phyloP scores from a whole-genome alignment of 2,113 vertebrate genomes.

The Otolemur garnettii region DNA sequence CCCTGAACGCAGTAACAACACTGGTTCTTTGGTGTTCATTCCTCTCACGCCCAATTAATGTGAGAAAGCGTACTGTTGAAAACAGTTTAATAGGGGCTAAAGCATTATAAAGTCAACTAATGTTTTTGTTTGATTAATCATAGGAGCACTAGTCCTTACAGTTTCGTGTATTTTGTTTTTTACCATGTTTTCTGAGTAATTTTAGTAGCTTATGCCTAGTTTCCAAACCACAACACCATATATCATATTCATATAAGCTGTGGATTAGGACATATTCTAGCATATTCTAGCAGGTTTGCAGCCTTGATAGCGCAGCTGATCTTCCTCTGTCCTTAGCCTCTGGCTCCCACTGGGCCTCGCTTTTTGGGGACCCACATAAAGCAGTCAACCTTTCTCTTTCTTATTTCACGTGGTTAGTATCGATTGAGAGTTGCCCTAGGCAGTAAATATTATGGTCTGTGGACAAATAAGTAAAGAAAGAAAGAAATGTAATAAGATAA shows the following conservation, averaged over 20 bases:
- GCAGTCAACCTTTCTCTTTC: not conserved
- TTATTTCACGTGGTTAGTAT: not conserved
- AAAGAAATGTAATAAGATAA: not conserved
- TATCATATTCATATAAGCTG: too few relatives aligned
- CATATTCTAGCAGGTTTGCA: not conserved
- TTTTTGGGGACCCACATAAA: not conserved
- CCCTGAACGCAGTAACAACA: not conserved
- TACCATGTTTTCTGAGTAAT: not conserved
- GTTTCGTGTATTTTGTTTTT: conserved; percentile 36
- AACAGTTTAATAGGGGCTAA: not conserved
- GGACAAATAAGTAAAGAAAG: not conserved
- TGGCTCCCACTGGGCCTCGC: not conserved
- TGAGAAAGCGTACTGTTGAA: not conserved
- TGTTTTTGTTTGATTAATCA: conserved; percentile 33
- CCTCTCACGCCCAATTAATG: not conserved
- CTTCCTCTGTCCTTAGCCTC: not conserved
- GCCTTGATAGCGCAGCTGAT: too few relatives aligned
- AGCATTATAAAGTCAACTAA: not conserved
- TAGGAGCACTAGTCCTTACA: not conserved
- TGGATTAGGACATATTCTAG: not conserved
- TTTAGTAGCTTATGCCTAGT: not conserved
- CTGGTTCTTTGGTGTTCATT: not conserved
- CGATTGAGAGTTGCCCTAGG: not conserved
- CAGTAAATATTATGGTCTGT: not conserved
- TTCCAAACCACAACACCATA: not conserved